Percentiles rank a stretch among this genome's conserved stretches.
Evolutionary conservation across 2,888 invertebrate genomes (phyloP).

Genomic region (Trachelus tabidus): DNA sequence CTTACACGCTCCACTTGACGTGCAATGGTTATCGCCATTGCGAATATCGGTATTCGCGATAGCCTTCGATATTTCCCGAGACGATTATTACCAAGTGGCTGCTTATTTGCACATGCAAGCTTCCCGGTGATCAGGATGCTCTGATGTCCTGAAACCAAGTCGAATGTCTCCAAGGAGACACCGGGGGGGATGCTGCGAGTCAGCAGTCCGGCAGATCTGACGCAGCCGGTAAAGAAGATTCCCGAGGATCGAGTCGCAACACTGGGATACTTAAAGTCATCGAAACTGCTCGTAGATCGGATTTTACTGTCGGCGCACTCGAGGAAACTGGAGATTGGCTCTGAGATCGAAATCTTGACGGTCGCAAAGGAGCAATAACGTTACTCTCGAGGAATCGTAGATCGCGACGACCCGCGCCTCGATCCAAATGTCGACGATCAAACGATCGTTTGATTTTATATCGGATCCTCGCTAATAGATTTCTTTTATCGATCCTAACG

Average conservation of each 20-base stretch:
- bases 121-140: too few species aligned
- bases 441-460: not conserved
- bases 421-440: not conserved
- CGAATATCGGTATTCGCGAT: not conserved
- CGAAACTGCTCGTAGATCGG: not conserved
- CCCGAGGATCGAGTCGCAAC: constrained; percentile 20
- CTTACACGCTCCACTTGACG: not conserved
- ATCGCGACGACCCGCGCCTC: not conserved
- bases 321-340: not conserved
- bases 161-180: too few species aligned
- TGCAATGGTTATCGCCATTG: not conserved
- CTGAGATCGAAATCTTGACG: not conserved
- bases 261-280: not conserved
- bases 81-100: not conserved
- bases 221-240: too few species aligned
- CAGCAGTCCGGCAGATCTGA: too few species aligned
- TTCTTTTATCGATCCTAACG: not conserved
- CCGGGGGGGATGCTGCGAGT: too few species aligned
- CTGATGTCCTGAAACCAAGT: too few species aligned
- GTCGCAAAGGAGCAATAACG: not conserved
- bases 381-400: not conserved
- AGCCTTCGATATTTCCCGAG: not conserved
- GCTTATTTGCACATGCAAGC: too few species aligned
- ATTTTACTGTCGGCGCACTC: not conserved
- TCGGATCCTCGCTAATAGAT: not conserved